Evolutionary conservation across 2,888 invertebrate genomes (phyloP), one percentile per base, ranked within the genome.

Genomic region (Incurvaria masculella): DNA sequence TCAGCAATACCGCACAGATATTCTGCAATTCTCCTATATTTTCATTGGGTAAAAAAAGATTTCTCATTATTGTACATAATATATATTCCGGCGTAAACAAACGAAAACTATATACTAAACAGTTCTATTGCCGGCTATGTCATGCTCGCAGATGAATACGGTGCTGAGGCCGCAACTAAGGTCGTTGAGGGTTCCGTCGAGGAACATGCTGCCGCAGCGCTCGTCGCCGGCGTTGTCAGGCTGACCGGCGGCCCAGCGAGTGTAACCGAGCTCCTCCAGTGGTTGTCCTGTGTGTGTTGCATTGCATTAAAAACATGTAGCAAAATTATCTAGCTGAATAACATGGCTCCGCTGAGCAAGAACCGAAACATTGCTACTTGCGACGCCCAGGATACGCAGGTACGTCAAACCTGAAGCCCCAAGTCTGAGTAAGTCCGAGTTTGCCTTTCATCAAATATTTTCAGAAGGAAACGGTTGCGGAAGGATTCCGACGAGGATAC

Each of bases 111-210:
- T n/a, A n/a, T n/a, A n/a, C n/a, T n/a, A n/a, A n/a, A n/a, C n/a
- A n/a, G n/a, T n/a, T n/a, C n/a, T n/a, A n/a, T n/a, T n/a, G n/a
- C n/a, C n/a, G n/a, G n/a, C n/a, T n/a, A 47, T 47, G 45, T 50
- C 50, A 38, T 48, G 48, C 44, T 52, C 52, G 33, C 52, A 52
- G 11, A 52, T 44, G 42, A 49, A 52, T 38, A 44, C 26, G 20
- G 20, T 21, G 4, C 39, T 20, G 11, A 11, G 11, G 8, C 4
- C n/a, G 39, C 52, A 52, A 11, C 16, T 41, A 23, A 51, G 33
- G 20, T 50, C 50, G 23, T 49, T 52, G n/a, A 52, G 45, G 2
- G 21, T 26, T 8, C 49, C 50, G n/a, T 43, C 44, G 26, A 44
- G 39, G 33, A 45, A 47, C 23, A 52, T 44, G 10, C 45, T 42